Conservation (phyloP, 2,113 vertebrate species). For the Xenopus laevis region DNA sequence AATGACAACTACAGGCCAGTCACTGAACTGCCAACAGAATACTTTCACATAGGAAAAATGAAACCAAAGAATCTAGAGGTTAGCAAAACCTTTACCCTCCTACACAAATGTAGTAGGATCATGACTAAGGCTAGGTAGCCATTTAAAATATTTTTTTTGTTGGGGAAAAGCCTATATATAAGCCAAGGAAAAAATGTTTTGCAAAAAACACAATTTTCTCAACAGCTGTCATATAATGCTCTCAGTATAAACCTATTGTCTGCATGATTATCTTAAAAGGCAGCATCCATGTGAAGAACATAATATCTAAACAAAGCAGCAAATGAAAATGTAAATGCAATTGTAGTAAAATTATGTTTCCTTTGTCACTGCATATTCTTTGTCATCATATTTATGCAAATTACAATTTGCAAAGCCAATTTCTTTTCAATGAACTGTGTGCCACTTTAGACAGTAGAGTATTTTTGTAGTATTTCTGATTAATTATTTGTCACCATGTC, state of each 20-base stretch:
- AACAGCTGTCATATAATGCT: slow-evolving; percentile 31
- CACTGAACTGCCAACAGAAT: too few species aligned
- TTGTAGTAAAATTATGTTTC: slow-evolving; percentile 25
- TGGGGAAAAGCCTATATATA: slow-evolving; percentile 16
- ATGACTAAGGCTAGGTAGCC: neutral
- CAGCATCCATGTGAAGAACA: slow-evolving; percentile 19
- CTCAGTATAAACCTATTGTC: slow-evolving; percentile 35
- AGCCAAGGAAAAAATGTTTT: slow-evolving; percentile 11
- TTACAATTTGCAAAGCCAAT: slow-evolving; percentile 36
- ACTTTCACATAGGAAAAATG: too few species aligned
- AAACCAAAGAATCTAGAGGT: too few species aligned
- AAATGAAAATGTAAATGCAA: slow-evolving; percentile 42
- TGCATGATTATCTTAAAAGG: slow-evolving; percentile 44
- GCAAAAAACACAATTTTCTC: slow-evolving; percentile 29
- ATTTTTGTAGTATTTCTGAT: neutral
- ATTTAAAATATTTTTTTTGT: too few species aligned
- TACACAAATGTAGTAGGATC: too few species aligned
- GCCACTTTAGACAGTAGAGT: neutral
- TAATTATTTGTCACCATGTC: neutral
- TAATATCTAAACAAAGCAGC: slow-evolving; percentile 28
- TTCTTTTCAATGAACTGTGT: slow-evolving; percentile 15
- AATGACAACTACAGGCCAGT: too few species aligned
- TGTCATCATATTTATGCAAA: slow-evolving; percentile 37
- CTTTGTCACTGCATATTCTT: slow-evolving; percentile 37
- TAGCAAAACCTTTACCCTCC: too few species aligned